Evolutionary conservation across 64 coral and sea anemone genomes (phyloP), one percentile per base, ranked within the genome.

Genomic region (Actinia tenebrosa): DNA sequence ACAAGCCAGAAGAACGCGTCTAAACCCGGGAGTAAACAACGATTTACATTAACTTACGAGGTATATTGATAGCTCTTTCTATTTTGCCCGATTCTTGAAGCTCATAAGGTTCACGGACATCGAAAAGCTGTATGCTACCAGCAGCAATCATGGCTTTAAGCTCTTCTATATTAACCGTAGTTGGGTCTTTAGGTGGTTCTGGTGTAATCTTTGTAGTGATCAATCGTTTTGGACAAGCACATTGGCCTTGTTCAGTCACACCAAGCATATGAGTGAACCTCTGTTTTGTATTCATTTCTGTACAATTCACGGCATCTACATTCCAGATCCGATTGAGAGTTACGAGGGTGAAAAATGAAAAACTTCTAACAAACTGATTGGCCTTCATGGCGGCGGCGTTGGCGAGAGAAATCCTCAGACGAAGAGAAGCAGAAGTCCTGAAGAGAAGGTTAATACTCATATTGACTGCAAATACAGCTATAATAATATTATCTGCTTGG

Each of bases 51-150:
- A 82, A 96, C 94, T 96, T 93, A 96, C 94, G 83, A 22, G 94
- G 94, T 53, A 93, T 93, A 44, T 93, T 96, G 15, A 89, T 80
- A 30, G 91, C 47, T 5, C 68, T 72, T 45, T 91, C 91, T 89
- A 96, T 96, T 80, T 87, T 93, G 20, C 94, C 94, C 18, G 68
- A 22, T 27, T 89, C 84, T 52, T 89, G 66, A 16, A 96, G 79
- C 27, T 96, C 94, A 85, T 96, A 79, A 3, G 94, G 91, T 86
- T 96, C 94, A 7, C 94, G 91, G 14, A 96, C 94, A 91, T 96
- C 94, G 77, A 92, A 87, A 27, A 92, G 80, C 19, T 92, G 90
- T 66, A 92, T 87, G 43, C 80, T 80, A 11, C 83, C 22, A 7
- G 84, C 77, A 71, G 58, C 78, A 37, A 92, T 44, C 90, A 92